Base-by-base conservation (phyloP, 2,888 invertebrate species). In the Plebejus melissa region DNA sequence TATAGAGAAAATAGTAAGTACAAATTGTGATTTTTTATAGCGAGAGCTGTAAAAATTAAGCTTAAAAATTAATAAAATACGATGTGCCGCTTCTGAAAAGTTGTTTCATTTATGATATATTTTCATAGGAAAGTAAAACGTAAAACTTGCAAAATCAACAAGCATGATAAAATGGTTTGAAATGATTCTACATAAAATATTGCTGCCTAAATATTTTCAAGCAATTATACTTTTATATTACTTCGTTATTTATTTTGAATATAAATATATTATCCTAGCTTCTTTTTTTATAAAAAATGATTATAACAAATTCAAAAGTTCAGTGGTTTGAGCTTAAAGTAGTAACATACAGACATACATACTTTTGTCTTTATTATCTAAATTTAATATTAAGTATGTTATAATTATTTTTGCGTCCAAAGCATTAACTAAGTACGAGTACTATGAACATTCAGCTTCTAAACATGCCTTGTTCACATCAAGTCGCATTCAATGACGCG, bases 71-170 rank as follows among this genome's bases (percentile, higher is more conserved):
- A 41, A 16, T 22, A 22, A 46, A 70, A 46, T 7, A 70, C 22
- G 60, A 70, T 70, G 46, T 70, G 22, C 46, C 70, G 13, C 46
- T 46, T 22, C 46, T 70, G 22, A 46, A 46, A 46, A 70, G 22
- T 22, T 22, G 22, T 22, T 22, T 22, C 22, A 22, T 70, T 70
- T 70, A 22, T 70, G 46, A 41, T 70, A 11, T 7, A 22, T 41
- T 70, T 46, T 70, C 11, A 70, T 46, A 46, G n/a, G 4, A 70
- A 70, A 22, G 22, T 70, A 28, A 70, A 22, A 70, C 9, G 22
- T 70, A 46, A 70, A 70, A 70, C 11, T 9, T 22, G 22, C 9
- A n/a, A 70, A 70, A 70, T 46, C 46, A 9, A 38, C 38, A 41
- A 70, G 38, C 70, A 16, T 22, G 22, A 70, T 38, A 46, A 70